phyloP scores from a whole-genome alignment of 1,140 invertebrate species.

The Callitettix versicolor region DNA sequence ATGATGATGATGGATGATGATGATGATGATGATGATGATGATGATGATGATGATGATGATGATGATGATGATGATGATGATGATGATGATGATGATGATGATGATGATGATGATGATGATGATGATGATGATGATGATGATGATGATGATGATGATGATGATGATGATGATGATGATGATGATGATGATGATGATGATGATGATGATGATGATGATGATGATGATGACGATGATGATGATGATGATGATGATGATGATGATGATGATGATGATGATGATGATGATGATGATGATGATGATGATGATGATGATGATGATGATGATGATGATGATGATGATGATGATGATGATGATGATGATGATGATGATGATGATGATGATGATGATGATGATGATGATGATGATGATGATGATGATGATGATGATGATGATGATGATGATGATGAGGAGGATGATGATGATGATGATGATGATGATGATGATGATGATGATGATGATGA shows the following conservation, averaged over 20 bases:
- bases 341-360: conserved; percentile 1
- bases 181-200: conserved; percentile 1
- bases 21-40: not conserved
- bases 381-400: conserved; percentile 2
- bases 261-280: not conserved
- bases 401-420: not conserved
- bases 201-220: not conserved
- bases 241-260: conserved; percentile 2
- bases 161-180: conserved; percentile 1
- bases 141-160: conserved; percentile 3
- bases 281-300: not conserved
- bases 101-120: not conserved
- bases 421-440: not conserved
- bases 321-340: not conserved
- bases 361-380: conserved; percentile 3
- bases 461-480: conserved; percentile 5
- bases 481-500: conserved; percentile 5
- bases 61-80: not conserved
- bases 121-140: not conserved
- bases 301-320: not conserved
- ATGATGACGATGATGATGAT: not conserved
- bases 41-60: not conserved
- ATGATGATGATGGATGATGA: too few species aligned
- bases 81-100: not conserved
- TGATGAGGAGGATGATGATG: conserved; percentile 5